These are phyloP conservation scores for Neopipo cinnamomea DNA, from an alignment of 2,113 vertebrate species.

Conservation along the genomic window DNA sequence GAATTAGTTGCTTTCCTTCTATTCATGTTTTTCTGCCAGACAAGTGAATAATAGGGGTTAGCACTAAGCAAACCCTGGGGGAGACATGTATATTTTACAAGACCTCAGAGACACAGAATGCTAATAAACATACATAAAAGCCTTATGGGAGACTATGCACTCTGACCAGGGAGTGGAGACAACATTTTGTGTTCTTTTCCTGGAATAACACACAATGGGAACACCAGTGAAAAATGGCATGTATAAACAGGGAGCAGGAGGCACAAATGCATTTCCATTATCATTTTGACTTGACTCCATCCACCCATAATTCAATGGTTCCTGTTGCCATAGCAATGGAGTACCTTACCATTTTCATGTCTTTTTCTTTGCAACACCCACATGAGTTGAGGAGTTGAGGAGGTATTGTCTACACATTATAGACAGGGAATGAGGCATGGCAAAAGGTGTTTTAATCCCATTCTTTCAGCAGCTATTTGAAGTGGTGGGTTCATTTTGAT, in stretches of 20 bases:
- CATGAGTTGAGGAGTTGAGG: not conserved
- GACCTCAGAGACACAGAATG: not conserved
- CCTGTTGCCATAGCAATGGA: conserved; percentile 19
- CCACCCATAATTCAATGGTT: not conserved
- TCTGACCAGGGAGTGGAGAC: not conserved
- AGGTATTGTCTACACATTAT: not conserved
- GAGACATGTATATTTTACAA: not conserved
- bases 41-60: not conserved
- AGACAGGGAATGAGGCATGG: not conserved
- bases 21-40: conserved; percentile 37
- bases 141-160: not conserved
- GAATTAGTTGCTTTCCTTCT: not conserved
- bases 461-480: not conserved
- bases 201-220: accelerated
- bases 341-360: not conserved
- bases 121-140: not conserved
- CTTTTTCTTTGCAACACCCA: not conserved
- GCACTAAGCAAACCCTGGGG: not conserved
- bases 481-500: not conserved
- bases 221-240: not conserved
- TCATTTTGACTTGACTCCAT: not conserved
- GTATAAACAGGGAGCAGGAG: not conserved
- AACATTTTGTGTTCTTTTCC: not conserved
- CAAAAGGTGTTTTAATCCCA: not conserved
- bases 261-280: not conserved